These are phyloP conservation scores for Elysia crispata DNA, from an alignment of 2,888 invertebrate species.

Conservation along the genomic window DNA sequence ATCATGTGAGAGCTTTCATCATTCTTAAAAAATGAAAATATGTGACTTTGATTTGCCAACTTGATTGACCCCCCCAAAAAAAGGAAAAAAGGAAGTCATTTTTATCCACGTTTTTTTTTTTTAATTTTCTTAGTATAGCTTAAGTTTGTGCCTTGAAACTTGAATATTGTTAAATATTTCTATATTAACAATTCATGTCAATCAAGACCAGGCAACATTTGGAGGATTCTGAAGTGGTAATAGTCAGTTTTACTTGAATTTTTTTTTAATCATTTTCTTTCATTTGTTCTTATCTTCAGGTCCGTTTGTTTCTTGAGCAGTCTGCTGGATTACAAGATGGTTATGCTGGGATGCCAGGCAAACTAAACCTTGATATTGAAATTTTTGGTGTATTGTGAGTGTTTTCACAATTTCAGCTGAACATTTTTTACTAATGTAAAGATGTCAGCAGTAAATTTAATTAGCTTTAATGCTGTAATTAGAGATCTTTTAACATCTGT, in stretches of 20 bases:
- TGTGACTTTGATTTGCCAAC: background rate
- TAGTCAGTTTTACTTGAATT: background rate
- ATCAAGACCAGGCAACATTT: background rate
- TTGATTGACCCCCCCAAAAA: no score
- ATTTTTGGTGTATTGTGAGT: slow-evolving; percentile 72
- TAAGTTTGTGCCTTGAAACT: background rate
- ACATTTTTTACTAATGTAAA: no score
- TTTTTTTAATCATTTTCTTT: background rate
- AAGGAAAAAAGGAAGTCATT: no score
- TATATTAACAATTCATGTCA: no score
- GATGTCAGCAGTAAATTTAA: no score
- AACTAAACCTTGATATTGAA: slow-evolving; percentile 69
- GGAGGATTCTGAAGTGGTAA: background rate
- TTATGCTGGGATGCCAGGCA: slow-evolving; percentile 80
- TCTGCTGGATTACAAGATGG: slow-evolving; percentile 87
- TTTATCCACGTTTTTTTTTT: background rate
- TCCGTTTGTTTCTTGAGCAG: slow-evolving; percentile 86
- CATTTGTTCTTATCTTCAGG: slow-evolving; percentile 62
- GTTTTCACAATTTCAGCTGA: no score
- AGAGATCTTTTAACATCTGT: no score
- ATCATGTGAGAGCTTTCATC: slow-evolving; percentile 82
- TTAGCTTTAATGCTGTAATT: no score
- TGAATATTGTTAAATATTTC: background rate
- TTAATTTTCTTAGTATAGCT: background rate
- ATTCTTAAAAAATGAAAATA: background rate